A percentile compares a stretch with the other conserved stretches of the same genome.
phyloP scores from a whole-genome alignment of 2,888 invertebrate genomes.

The Xylophagus ater region DNA sequence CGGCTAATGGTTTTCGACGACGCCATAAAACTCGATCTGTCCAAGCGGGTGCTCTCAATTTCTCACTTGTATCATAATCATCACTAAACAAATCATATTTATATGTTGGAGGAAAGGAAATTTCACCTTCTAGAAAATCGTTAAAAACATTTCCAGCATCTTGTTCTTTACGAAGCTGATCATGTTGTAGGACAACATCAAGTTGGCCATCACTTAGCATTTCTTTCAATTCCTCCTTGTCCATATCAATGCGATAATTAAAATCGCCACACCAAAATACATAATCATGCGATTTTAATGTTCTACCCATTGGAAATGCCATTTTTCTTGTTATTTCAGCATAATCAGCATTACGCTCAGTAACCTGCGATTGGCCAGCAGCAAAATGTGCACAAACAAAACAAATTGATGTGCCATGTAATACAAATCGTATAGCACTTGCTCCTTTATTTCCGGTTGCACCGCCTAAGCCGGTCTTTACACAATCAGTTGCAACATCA shows the following conservation, averaged over 20 bases:
- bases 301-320: slow-evolving; percentile 82
- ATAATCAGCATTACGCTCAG: slow-evolving; percentile 93
- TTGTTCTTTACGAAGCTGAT: slow-evolving; percentile 78
- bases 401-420: slow-evolving; percentile 88
- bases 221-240: slow-evolving; percentile 85
- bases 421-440: slow-evolving; percentile 80
- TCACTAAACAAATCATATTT: slow-evolving; percentile 98
- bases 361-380: slow-evolving; percentile 93
- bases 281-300: slow-evolving; percentile 91
- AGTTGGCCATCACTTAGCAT: slow-evolving; percentile 54
- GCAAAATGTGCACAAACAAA: slow-evolving; percentile 99
- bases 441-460: slow-evolving; percentile 97
- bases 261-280: slow-evolving; percentile 99
- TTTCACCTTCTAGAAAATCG: slow-evolving; percentile 84
- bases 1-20: slow-evolving; percentile 60
- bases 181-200: slow-evolving; percentile 68
- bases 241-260: slow-evolving; percentile 94
- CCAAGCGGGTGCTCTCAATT: slow-evolving; percentile 94
- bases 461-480: slow-evolving; percentile 97
- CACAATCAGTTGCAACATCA: slow-evolving; percentile 89
- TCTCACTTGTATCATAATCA: slow-evolving; percentile 98
- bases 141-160: slow-evolving; percentile 76
- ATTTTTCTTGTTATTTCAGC: slow-evolving; percentile 88
- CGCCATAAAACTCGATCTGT: slow-evolving; percentile 96
- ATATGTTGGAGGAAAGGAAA: slow-evolving; percentile 91